These are phyloP conservation scores for Popillia japonica DNA, from an alignment of 1,140 invertebrate genomes.

Conservation along the genomic window DNA sequence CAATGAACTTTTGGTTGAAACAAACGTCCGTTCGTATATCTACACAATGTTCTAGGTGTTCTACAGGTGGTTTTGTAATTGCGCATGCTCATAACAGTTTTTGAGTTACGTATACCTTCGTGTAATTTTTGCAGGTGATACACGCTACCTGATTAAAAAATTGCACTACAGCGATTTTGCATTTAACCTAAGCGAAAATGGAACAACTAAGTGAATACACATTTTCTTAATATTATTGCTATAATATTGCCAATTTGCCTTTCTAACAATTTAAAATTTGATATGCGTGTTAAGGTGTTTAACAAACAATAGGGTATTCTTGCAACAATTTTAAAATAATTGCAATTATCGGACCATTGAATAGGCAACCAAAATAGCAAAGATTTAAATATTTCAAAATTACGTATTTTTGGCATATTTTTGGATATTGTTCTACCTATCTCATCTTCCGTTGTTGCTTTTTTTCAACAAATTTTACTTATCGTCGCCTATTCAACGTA, in stretches of 20 bases:
- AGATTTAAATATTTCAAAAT: no score
- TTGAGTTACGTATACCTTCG: neutral
- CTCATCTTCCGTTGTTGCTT: no score
- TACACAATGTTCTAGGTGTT: constrained; percentile 42
- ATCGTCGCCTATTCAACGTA: no score
- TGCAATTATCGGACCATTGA: no score
- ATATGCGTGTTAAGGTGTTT: no score
- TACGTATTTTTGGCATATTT: no score
- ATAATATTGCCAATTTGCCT: neutral
- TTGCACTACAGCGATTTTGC: neutral
- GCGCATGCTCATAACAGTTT: constrained; percentile 40
- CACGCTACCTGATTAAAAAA: constrained; percentile 30
- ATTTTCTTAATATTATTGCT: neutral
- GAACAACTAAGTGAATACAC: neutral
- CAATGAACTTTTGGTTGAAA: constrained; percentile 44
- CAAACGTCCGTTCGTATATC: constrained; percentile 34
- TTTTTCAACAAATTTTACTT: no score
- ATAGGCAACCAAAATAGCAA: no score
- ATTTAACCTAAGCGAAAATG: neutral
- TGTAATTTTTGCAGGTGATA: constrained; percentile 37
- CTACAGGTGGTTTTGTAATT: constrained; percentile 42
- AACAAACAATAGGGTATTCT: no score
- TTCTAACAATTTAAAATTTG: no score
- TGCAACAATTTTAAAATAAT: no score
- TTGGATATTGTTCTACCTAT: no score